Base-by-base conservation (phyloP, 2,888 invertebrate genomes). In the Drosophila sordidapex region DNA sequence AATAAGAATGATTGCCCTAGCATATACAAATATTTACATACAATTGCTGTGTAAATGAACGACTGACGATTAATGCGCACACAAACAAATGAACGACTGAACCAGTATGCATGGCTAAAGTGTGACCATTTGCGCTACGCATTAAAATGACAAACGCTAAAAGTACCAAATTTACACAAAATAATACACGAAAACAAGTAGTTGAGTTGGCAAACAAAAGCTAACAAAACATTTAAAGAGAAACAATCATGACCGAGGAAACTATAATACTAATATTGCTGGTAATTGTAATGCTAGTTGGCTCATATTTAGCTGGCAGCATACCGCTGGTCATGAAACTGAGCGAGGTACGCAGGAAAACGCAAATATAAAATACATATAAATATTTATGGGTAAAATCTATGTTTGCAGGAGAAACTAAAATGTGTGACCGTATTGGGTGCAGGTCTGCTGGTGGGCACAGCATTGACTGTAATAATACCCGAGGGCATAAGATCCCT, bases 391-490 rank as follows among this genome's bases (percentile, higher is more conserved):
- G n/a, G n/a, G 13, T 21, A 7, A 8, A 18, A 40, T 6, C 18
- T 18, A n/a, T n/a, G 31, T 11, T 51, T 69, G 5, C 93, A 99
- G 99, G 97, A 98, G 71, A 99, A 98, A 93, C 94, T 99, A 38
- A 97, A 98, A 91, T 95, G 98, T 90, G 96, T 99, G 40, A 98
- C 99, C 35, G 97, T 99, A 18, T 95, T 99, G 77, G 99, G 99
- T 61, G 99, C 99, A 10, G 99, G 99, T 1, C 94, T 99, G 10
- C 94, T 99, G 1, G 99, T 99, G 1, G 99, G 99, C 2, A 99
- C 99, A 35, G 99, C 99, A 0, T 93, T 99, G 38, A 97, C 98
- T 7, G 99, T 99, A 0, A 99, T 99, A 64, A 99, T 99, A 83
- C 99, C 99, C 0, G 99, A 99, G 94, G 99, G 99, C 8, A 97